A percentile compares a stretch with the other conserved stretches of the same genome.
phyloP scores from a whole-genome alignment of 2,113 vertebrate genomes.

The Notiomystis cincta region DNA sequence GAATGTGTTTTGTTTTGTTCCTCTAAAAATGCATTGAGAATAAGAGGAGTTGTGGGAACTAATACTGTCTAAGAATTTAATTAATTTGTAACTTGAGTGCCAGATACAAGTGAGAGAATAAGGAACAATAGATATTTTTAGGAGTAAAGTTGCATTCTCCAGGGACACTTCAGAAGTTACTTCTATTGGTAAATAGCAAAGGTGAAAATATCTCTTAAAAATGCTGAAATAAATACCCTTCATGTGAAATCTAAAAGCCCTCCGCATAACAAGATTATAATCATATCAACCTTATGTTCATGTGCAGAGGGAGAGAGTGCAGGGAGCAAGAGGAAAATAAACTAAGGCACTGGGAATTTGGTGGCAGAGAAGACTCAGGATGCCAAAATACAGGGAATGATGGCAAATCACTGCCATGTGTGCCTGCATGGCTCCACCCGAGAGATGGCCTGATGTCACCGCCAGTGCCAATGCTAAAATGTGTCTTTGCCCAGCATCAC shows the following conservation, averaged over 20 bases:
- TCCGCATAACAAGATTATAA: neutral
- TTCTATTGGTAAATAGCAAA: neutral
- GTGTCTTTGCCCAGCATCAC: neutral
- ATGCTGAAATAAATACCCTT: neutral
- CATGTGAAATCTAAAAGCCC: neutral
- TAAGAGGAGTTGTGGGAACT: neutral
- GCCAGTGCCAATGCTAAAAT: neutral
- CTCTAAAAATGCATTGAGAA: neutral
- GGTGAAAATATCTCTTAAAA: neutral
- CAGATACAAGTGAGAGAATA: neutral
- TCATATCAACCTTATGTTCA: neutral
- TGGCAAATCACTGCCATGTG: neutral
- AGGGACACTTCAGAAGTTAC: neutral
- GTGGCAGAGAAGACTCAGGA: neutral
- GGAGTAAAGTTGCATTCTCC: neutral
- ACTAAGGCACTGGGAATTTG: neutral
- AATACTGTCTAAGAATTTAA: neutral
- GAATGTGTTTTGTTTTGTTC: neutral
- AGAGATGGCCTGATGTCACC: neutral
- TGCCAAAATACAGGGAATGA: neutral
- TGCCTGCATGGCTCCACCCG: neutral
- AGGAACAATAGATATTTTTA: neutral
- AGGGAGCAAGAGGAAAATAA: neutral
- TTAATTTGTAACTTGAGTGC: neutral
- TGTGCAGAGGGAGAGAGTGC: neutral